These are phyloP conservation scores for Drosophila lini DNA, from an alignment of 1,140 invertebrate species.

Conservation along the genomic window DNA sequence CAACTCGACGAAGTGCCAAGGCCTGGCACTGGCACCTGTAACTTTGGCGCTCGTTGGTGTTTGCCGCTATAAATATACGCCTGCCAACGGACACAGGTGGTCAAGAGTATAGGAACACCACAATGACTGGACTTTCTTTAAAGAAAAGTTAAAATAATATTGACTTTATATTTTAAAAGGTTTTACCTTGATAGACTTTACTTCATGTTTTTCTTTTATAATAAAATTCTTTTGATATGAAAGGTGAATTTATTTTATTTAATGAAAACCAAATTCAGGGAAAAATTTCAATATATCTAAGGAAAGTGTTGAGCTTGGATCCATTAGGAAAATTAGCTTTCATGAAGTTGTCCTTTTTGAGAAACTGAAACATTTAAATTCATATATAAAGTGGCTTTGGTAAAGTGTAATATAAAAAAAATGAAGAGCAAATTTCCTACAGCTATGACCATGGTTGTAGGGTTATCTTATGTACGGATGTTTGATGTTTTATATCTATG, in stretches of 20 bases:
- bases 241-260: too few species aligned
- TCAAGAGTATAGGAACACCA: neutral
- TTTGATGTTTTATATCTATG: slow-evolving; percentile 34
- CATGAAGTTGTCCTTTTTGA: neutral
- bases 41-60: slow-evolving; percentile 47
- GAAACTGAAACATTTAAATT: neutral
- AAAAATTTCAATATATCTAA: too few species aligned
- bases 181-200: too few species aligned
- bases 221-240: too few species aligned
- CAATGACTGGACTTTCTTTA: neutral
- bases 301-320: neutral
- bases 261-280: neutral
- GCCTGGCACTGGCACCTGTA: slow-evolving; percentile 32
- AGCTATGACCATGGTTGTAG: neutral
- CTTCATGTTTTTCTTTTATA: neutral
- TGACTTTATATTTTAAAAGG: neutral
- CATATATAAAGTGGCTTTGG: neutral
- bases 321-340: neutral
- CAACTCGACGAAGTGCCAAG: slow-evolving; percentile 58
- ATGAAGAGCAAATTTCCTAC: neutral
- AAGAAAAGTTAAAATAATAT: neutral
- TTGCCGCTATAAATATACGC: slow-evolving; percentile 3
- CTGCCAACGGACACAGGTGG: neutral
- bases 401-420: neutral
- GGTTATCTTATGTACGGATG: slow-evolving; percentile 14